These are phyloP conservation scores for Sitta carolinensis DNA, from an alignment of 2,797 vertebrate genomes.

Conservation along the genomic window DNA sequence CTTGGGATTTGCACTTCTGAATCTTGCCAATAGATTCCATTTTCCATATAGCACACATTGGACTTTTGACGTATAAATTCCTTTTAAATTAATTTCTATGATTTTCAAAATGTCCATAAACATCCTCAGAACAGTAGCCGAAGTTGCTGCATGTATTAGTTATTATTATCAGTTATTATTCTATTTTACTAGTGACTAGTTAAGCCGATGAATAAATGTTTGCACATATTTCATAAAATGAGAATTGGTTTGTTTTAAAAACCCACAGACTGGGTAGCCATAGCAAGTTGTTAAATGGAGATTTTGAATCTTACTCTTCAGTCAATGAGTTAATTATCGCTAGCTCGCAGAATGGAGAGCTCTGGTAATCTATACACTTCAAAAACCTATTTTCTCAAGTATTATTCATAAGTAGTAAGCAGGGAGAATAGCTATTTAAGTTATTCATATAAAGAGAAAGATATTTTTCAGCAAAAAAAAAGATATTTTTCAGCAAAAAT, in stretches of 20 bases:
- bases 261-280: neutral
- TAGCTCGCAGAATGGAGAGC: neutral
- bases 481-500: neutral
- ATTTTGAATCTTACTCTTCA: neutral
- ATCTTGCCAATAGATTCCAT: neutral
- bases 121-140: neutral
- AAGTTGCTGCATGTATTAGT: neutral
- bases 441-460: slow-evolving; percentile 2
- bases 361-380: neutral
- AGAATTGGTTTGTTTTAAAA: neutral
- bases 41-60: neutral
- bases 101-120: neutral
- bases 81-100: neutral
- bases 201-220: neutral
- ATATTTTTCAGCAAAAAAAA: neutral
- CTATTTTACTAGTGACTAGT: neutral
- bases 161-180: neutral
- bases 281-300: neutral
- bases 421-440: neutral
- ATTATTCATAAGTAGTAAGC: neutral
- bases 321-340: neutral
- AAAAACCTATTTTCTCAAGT: neutral
- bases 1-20: neutral
- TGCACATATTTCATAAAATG: neutral
- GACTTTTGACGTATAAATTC: neutral